These are phyloP conservation scores for Periparus ater DNA, from an alignment of 2,797 vertebrate species.

Conservation along the genomic window DNA sequence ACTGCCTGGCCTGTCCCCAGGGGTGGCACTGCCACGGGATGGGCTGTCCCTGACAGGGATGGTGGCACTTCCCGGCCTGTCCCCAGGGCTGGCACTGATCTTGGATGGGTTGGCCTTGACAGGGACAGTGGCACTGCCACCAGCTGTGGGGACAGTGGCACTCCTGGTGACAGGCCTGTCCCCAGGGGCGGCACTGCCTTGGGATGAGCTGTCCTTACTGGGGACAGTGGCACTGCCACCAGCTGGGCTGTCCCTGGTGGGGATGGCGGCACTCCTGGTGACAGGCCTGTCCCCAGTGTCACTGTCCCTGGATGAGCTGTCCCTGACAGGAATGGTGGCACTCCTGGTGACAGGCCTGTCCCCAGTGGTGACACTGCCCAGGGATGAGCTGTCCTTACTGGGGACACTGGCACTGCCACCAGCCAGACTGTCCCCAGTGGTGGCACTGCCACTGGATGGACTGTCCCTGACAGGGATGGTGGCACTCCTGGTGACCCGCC, in stretches of 20 bases:
- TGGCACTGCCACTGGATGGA: background rate
- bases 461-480: background rate
- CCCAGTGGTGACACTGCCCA: background rate
- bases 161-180: too few species aligned
- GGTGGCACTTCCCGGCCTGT: too few species aligned
- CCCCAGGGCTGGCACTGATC: background rate
- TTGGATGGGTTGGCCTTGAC: background rate
- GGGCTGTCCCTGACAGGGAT: background rate
- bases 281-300: too few species aligned
- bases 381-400: too few species aligned
- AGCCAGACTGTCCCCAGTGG: too few species aligned
- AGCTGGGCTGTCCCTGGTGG: background rate
- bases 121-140: background rate
- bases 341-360: too few species aligned
- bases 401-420: background rate
- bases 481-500: rapidly evolving
- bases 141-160: too few species aligned
- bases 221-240: background rate
- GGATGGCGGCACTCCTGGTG: background rate
- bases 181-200: background rate
- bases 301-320: too few species aligned
- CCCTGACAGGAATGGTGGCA: too few species aligned
- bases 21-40: background rate
- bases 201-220: background rate
- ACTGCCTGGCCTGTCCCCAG: too few species aligned